phyloP scores from a whole-genome alignment of 2,888 invertebrate genomes.

The Hipparchia semele region DNA sequence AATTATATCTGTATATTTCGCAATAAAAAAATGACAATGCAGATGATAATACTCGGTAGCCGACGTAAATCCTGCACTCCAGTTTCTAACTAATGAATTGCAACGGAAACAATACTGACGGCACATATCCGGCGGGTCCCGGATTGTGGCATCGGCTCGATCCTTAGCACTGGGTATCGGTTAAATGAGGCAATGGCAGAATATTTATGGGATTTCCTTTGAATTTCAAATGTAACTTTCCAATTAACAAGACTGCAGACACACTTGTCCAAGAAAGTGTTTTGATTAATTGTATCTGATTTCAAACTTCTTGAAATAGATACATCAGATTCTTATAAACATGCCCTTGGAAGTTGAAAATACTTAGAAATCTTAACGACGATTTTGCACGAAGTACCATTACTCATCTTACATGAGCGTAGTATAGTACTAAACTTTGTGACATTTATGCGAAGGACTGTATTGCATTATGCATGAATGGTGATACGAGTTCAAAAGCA shows the following conservation, averaged over 20 bases:
- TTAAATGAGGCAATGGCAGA: constrained; percentile 5
- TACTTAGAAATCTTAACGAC: not conserved
- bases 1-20: too few relatives aligned
- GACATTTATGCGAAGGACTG: constrained; percentile 8
- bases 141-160: constrained; percentile 19
- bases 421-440: constrained; percentile 5
- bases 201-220: constrained; percentile 14
- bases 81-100: constrained; percentile 42
- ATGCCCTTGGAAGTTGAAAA: not conserved
- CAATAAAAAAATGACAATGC: constrained; percentile 20
- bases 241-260: not conserved
- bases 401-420: not conserved
- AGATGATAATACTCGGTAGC: constrained; percentile 33
- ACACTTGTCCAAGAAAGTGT: constrained; percentile 4
- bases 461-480: constrained; percentile 15
- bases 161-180: not conserved
- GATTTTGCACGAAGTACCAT: not conserved
- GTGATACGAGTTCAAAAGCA: constrained; percentile 5
- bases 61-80: constrained; percentile 35
- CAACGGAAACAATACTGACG: constrained; percentile 42
- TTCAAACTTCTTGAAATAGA: not conserved
- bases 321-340: not conserved
- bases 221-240: constrained; percentile 9
- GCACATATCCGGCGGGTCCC: constrained; percentile 36
- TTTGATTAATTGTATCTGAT: not conserved